These are phyloP conservation scores for Pentalonia nigronervosa DNA, from an alignment of 1,140 invertebrate species.

Conservation along the genomic window DNA sequence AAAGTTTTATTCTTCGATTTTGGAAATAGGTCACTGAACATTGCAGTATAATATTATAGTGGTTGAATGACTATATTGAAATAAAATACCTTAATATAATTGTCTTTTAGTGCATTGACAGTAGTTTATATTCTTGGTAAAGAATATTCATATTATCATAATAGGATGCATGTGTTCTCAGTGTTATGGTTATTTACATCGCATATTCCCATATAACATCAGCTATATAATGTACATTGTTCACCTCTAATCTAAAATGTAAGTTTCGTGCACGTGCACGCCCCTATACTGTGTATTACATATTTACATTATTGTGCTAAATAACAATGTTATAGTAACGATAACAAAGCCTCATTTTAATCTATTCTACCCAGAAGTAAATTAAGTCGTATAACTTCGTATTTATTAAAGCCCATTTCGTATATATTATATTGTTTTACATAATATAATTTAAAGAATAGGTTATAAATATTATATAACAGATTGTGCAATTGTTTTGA, in stretches of 20 bases:
- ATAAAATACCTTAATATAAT: background rate
- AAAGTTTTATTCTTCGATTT: constrained; percentile 44
- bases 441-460: background rate
- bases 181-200: background rate
- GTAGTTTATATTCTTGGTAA: background rate
- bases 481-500: background rate
- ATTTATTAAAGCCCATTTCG: background rate
- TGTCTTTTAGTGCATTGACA: background rate
- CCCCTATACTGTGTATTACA: background rate
- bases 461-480: background rate
- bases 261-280: background rate
- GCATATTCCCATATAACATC: background rate
- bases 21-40: constrained; percentile 33
- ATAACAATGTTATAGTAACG: background rate
- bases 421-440: background rate
- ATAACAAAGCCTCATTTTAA: constrained; percentile 19
- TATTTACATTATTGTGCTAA: constrained; percentile 1
- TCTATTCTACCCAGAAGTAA: background rate
- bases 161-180: background rate
- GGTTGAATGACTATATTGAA: background rate
- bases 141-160: background rate
- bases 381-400: constrained; percentile 1
- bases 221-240: background rate
- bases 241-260: constrained; percentile 29
- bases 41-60: background rate